Percentiles rank a stretch among this genome's conserved stretches.
phyloP scores from a whole-genome alignment of 2,797 vertebrate species.

The Typhlichthys eigenmanni region DNA sequence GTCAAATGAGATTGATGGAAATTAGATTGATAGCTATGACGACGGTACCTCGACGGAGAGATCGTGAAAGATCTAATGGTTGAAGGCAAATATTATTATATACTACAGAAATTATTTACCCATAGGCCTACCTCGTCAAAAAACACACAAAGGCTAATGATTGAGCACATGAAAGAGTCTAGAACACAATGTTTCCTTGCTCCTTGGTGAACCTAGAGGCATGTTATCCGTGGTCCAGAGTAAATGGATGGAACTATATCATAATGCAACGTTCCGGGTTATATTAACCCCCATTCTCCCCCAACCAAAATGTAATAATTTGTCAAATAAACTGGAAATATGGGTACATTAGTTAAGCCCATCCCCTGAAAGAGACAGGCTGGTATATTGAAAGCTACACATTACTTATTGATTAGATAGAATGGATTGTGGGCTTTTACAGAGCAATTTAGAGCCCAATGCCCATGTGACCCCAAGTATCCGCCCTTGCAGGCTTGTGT shows the following conservation, averaged over 20 bases:
- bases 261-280: not conserved
- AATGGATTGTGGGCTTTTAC: conserved; percentile 17
- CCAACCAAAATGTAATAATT: conserved; percentile 29
- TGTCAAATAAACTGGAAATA: conserved; percentile 26
- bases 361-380: conserved; percentile 14
- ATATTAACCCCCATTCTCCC: conserved; percentile 15
- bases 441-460: conserved; percentile 15
- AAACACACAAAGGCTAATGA: too few relatives aligned
- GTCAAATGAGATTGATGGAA: too few relatives aligned
- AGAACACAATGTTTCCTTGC: too few relatives aligned
- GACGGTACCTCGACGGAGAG: too few relatives aligned
- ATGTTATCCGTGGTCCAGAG: too few relatives aligned
- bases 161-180: too few relatives aligned
- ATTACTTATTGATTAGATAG: conserved; percentile 1
- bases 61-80: too few relatives aligned
- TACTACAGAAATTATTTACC: too few relatives aligned
- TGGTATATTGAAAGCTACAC: conserved; percentile 26
- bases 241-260: not conserved
- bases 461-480: not conserved
- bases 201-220: too few relatives aligned
- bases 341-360: not conserved
- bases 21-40: too few relatives aligned
- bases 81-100: too few relatives aligned
- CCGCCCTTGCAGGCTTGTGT: not conserved
- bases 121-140: too few relatives aligned